Base-by-base conservation (phyloP, 2,888 invertebrate genomes). In the Polyommatus icarus region DNA sequence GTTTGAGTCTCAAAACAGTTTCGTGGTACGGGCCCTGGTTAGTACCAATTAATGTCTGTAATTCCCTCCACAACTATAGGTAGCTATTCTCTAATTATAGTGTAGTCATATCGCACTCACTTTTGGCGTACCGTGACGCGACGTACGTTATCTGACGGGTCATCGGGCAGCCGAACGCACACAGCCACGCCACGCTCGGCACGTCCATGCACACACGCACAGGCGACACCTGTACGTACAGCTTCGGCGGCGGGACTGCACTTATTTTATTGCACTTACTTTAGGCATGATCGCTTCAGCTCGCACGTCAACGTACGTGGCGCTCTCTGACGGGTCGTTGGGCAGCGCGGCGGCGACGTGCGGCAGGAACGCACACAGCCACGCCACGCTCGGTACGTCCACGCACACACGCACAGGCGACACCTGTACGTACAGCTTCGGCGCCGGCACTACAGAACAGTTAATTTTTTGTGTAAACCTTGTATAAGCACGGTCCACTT, bases 201-300 rank as follows among this genome's bases (percentile, higher is more conserved):
- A 97, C 95, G 90, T 99, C 99, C 86, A 99, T 96, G 76, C 96
- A 96, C 71, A 99, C 92, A 84, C 97, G 96, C 77, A 99, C 95
- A 0, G 99, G 99, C 90, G 99, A 98, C 46, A 99, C 89, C 86
- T 99, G 97, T 18, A 97, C 96, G 91, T 98, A 99, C 83, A 98
- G 95, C 88, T 99, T 98, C 20, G 99, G 97, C 71, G 98, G 96
- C 59, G 99, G 99, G 82, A 99, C 99, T 99, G 20, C 36, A 36
- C 36, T 36, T 46, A 46, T 46, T 46, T 2, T 46, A 46, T 46
- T 46, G 46, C 61, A 61, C 61, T 89, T 90, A 98, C 98, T 94
- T 97, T 97, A 36, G 99, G 99, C 96, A 99, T 97, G 84, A 99
- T 97, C 73, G 98, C 97, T 94, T 99, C 99, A 79, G 98, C 94